phyloP scores from a whole-genome alignment of 2,113 vertebrate genomes.

The Orthonyx spaldingii region DNA sequence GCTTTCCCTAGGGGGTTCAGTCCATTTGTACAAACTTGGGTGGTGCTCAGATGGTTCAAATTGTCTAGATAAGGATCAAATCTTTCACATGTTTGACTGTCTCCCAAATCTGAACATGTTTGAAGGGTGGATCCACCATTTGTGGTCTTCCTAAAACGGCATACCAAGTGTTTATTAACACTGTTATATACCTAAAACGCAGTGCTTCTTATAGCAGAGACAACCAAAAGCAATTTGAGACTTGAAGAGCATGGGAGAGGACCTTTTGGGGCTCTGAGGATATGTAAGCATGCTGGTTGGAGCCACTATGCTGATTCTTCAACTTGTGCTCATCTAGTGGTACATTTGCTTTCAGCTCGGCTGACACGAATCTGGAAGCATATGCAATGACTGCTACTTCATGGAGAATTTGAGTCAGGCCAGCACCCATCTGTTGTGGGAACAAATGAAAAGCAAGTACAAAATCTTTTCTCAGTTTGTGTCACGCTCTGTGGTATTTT shows the following conservation, averaged over 20 bases:
- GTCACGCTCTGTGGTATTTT: conserved; percentile 46
- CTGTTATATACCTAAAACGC: neutral
- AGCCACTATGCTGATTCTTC: neutral
- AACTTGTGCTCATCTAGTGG: neutral
- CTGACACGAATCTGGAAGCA: neutral
- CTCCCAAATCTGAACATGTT: conserved; percentile 13
- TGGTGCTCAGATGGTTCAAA: conserved; percentile 10
- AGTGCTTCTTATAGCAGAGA: neutral
- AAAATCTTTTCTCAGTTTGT: conserved; percentile 51
- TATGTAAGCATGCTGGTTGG: too few relatives aligned
- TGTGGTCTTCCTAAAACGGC: neutral
- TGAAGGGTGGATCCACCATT: neutral
- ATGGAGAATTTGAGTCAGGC: conserved; percentile 35
- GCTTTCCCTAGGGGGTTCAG: conserved; percentile 4
- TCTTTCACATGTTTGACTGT: conserved; percentile 4
- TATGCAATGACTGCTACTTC: conserved; percentile 36
- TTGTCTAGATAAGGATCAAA: conserved; percentile 35
- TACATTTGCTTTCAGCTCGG: neutral
- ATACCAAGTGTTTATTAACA: neutral
- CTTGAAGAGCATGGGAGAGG: neutral
- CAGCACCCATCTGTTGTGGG: conserved; percentile 49
- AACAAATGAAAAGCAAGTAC: conserved; percentile 50
- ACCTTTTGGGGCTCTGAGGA: neutral
- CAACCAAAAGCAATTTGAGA: neutral
- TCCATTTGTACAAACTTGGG: conserved; percentile 29